phyloP scores from a whole-genome alignment of 1,140 invertebrate genomes.

The Dufourea novaeangliae region DNA sequence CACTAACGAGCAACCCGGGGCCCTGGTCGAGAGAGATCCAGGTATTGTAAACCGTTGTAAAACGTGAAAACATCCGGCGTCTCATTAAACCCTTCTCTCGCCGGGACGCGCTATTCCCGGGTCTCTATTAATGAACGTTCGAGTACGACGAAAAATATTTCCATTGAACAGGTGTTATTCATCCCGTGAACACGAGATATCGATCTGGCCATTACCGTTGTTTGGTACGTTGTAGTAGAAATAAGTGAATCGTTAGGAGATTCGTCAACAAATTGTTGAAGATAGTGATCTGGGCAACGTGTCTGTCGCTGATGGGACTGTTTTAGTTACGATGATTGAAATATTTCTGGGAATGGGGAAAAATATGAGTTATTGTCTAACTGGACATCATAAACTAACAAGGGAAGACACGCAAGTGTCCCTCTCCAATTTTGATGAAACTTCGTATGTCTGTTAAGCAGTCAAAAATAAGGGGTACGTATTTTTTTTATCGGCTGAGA shows the following conservation, averaged over 20 bases:
- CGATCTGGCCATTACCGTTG: not conserved
- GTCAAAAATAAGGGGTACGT: too few relatives aligned
- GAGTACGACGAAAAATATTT: not conserved
- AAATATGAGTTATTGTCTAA: too few relatives aligned
- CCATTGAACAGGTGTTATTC: not conserved
- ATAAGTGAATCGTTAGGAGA: not conserved
- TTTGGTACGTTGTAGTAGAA: not conserved
- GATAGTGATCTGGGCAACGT: not conserved
- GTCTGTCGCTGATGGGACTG: not conserved
- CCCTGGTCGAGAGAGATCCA: too few relatives aligned
- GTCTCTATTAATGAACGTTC: not conserved
- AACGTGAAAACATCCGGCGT: conserved; percentile 25
- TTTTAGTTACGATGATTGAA: not conserved
- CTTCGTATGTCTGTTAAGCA: too few relatives aligned
- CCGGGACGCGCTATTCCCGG: not conserved
- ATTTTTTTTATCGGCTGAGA: too few relatives aligned
- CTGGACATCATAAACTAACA: too few relatives aligned
- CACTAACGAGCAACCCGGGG: conserved; percentile 20
- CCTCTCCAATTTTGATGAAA: too few relatives aligned
- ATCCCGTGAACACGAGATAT: not conserved
- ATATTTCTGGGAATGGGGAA: too few relatives aligned
- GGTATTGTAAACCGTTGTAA: conserved; percentile 4
- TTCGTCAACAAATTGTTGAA: conserved; percentile 1
- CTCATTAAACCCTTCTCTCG: conserved; percentile 33
- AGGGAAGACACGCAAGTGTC: too few relatives aligned